Base-by-base conservation (phyloP, 2,797 vertebrate genomes). In the Cheirogaleus major region DNA sequence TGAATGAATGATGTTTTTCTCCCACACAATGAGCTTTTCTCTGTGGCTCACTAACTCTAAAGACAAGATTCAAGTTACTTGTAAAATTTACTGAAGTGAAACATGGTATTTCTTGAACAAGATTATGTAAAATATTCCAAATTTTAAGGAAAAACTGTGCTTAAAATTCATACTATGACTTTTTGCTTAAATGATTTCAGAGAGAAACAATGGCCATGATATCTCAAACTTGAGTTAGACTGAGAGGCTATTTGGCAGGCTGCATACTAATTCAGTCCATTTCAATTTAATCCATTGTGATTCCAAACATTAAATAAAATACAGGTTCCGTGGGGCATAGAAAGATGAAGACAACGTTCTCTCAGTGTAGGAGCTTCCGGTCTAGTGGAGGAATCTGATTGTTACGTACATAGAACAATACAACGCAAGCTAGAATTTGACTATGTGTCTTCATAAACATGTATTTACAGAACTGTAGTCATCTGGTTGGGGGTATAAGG, bases 71-170 rank as follows among this genome's bases (percentile, higher is more conserved):
- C 81, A 23, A 78, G 9, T 79, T 79, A 32, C 61, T 89, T 80
- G 25, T 94, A 90, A 92, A 96, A 82, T 85, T 82, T n/a, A 75
- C 32, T 57, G 63, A 89, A 50, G 41, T 92, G 20, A 91, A 86
- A 89, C 17, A 72, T 85, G n/a, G 27, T 94, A 89, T 96, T 95
- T 82, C 79, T 93, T 86, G 80, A 67, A 70, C 0, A 50, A 85
- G 43, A 63, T 73, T 93, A 65, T 25, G 0, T 38, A 90, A 96
- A 85, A 43, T 30, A 35, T 52, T 95, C 52, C 12, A 94, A n/a
- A 95, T 35, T 89, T 85, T 85, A 76, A 93, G 41, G 30, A 18
- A 11, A 41, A 95, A 2, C 8, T 52, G 27, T 93, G 30, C 32
- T 89, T 91, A 18, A 95, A 65, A 35, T 0, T 23, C 50, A 48